phyloP scores from a whole-genome alignment of 2,888 invertebrate genomes.

The Piscicola geometra region DNA sequence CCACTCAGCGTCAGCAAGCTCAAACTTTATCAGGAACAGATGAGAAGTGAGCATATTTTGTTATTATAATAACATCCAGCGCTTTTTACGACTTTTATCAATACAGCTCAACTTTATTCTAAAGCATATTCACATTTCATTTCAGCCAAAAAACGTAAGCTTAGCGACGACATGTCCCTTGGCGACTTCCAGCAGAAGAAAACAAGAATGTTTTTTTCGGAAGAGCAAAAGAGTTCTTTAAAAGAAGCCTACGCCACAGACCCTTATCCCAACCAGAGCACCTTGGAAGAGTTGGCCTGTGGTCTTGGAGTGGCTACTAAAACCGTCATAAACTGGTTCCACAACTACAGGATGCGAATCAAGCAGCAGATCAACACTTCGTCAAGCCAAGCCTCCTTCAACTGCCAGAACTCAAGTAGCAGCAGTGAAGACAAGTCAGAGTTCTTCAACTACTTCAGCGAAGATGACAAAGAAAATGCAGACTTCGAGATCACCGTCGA shows the following conservation, averaged over 20 bases:
- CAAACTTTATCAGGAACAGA: constrained; percentile 60
- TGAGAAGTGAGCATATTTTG: constrained; percentile 49
- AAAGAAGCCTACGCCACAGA: constrained; percentile 88
- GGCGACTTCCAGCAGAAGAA: constrained; percentile 48
- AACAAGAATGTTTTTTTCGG: constrained; percentile 90
- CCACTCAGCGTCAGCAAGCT: constrained; percentile 84
- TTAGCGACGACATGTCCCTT: constrained; percentile 34
- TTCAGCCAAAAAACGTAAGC: constrained; percentile 40
- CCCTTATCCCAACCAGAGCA: constrained; percentile 92
- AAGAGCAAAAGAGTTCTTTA: constrained; percentile 94
- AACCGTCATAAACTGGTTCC: constrained; percentile 99
- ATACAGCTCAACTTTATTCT: background rate
- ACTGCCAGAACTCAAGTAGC: constrained; percentile 43
- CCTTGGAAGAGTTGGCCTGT: constrained; percentile 85
- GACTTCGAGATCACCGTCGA: constrained; percentile 25
- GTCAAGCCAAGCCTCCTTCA: constrained; percentile 46
- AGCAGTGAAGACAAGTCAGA: constrained; percentile 27
- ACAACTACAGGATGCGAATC: constrained; percentile 96
- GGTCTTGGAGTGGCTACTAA: constrained; percentile 85
- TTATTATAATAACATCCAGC: background rate
- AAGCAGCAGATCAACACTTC: constrained; percentile 60
- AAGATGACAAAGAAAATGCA: constrained; percentile 22
- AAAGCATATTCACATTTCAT: background rate
- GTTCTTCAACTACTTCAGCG: constrained; percentile 10
- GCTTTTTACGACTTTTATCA: background rate